Evolutionary conservation across 2,888 invertebrate species (phyloP).

Genomic region (Zygogramma bicolorata): DNA sequence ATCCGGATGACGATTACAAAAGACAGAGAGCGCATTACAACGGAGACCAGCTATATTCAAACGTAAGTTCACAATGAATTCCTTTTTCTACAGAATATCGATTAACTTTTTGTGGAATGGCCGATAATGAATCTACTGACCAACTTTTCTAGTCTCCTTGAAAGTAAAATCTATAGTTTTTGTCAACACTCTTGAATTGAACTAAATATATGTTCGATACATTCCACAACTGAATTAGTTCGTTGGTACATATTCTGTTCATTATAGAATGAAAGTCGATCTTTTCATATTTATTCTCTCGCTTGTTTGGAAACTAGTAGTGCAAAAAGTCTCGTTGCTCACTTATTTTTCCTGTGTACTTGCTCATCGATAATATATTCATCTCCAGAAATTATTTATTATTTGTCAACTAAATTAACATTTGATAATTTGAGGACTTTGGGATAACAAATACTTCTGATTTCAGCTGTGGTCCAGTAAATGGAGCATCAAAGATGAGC

Average conservation of each 20-base stretch:
- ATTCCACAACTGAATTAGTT: not conserved
- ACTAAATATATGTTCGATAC: not conserved
- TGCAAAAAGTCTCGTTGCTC: no score
- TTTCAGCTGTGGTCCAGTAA: slow-evolving; percentile 84
- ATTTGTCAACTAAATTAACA: no score
- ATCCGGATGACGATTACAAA: slow-evolving; percentile 89
- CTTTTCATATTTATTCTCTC: no score
- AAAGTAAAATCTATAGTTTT: not conserved
- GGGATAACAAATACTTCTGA: no score
- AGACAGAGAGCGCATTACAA: slow-evolving; percentile 89
- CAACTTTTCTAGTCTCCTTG: slow-evolving; percentile 6
- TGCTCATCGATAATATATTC: no score
- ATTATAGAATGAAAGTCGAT: no score
- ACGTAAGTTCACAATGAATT: slow-evolving; percentile 74
- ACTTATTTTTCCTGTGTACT: no score
- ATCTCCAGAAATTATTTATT: no score
- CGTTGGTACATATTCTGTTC: no score
- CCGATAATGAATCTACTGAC: not conserved
- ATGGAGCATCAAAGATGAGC: slow-evolving; percentile 93
- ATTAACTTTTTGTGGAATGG: not conserved
- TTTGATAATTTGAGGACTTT: no score
- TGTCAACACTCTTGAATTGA: not conserved
- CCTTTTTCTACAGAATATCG: not conserved
- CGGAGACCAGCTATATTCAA: slow-evolving; percentile 90
- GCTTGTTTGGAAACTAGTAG: no score